These are phyloP conservation scores for Chelonia mydas DNA, from an alignment of 2,797 vertebrate species.

Conservation along the genomic window DNA sequence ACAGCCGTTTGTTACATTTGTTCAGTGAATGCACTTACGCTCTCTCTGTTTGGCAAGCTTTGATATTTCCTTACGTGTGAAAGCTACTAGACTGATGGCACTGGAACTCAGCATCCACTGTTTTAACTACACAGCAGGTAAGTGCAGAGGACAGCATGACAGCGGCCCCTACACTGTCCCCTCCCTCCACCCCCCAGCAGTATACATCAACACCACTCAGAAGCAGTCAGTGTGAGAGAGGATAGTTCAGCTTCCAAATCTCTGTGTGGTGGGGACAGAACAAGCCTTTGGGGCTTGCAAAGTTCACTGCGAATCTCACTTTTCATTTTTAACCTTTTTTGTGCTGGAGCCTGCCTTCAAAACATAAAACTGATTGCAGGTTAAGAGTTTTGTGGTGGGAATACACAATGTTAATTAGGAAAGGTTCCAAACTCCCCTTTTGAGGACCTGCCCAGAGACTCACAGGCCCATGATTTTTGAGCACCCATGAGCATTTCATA, in stretches of 20 bases:
- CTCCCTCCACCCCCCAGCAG: not conserved
- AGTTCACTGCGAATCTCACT: not conserved
- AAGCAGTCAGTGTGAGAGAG: not conserved
- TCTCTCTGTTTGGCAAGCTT: not conserved
- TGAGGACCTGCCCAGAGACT: not conserved
- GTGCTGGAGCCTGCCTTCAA: not conserved
- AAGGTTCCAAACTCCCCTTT: not conserved
- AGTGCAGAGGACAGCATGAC: accelerated
- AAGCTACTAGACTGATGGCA: not conserved
- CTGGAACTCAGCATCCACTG: not conserved
- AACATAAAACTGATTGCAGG: not conserved
- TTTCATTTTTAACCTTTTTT: not conserved
- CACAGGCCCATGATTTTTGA: not conserved
- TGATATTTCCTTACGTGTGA: not conserved
- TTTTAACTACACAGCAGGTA: not conserved
- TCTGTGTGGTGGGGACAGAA: not conserved
- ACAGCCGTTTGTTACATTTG: not conserved
- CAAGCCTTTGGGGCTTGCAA: not conserved
- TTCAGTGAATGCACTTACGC: not conserved
- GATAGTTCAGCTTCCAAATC: not conserved
- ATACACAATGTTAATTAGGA: not conserved
- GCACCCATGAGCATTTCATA: not conserved
- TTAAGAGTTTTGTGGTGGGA: not conserved
- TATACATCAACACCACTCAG: accelerated
- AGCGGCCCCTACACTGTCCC: not conserved